Conservation (phyloP, 2,113 vertebrate species). For the Pedionomus torquatus region DNA sequence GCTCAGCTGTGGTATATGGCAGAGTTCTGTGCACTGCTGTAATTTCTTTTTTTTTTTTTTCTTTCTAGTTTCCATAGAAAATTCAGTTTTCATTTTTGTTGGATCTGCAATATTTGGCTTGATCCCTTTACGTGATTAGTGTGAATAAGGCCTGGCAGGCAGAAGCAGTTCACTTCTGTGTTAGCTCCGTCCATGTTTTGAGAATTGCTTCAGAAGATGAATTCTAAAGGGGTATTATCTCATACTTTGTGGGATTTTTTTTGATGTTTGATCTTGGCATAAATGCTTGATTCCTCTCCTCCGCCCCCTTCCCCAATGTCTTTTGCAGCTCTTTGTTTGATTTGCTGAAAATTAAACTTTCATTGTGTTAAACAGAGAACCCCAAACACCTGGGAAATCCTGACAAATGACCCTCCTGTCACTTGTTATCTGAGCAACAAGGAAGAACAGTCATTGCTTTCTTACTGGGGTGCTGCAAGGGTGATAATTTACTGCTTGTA, state of each 20-base stretch:
- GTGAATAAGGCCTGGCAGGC: background rate
- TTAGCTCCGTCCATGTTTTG: background rate
- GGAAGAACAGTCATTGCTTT: background rate
- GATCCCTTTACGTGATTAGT: background rate
- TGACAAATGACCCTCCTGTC: background rate
- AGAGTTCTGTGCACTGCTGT: background rate
- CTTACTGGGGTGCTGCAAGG: background rate
- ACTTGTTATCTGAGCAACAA: background rate
- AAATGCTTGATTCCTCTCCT: background rate
- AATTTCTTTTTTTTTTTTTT: no score
- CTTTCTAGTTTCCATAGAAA: background rate
- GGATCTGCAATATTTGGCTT: background rate
- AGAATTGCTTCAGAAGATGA: background rate
- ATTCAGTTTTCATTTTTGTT: background rate
- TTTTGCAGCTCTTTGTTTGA: background rate
- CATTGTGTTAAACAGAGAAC: background rate
- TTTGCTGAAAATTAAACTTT: background rate
- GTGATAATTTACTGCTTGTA: background rate
- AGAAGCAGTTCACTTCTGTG: background rate
- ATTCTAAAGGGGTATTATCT: background rate
- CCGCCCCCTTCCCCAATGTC: accelerated
- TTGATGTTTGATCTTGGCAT: background rate
- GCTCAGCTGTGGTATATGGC: background rate
- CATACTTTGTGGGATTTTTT: background rate
- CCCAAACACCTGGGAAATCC: background rate